phyloP scores from a whole-genome alignment of 1,140 invertebrate genomes.

The Ceratina calcarata region DNA sequence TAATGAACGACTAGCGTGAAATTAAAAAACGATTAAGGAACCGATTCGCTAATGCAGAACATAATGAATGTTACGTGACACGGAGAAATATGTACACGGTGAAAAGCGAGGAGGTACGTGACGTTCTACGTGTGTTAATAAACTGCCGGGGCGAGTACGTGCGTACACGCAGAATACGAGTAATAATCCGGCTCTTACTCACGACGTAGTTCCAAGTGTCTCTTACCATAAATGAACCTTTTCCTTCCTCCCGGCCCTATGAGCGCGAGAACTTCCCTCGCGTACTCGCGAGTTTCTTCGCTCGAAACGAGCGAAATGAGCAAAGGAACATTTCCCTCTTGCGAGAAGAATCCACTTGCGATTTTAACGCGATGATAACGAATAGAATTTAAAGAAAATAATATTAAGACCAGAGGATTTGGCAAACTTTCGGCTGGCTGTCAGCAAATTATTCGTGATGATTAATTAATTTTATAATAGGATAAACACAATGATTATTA shows the following conservation, averaged over 20 bases:
- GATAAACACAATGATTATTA: neutral
- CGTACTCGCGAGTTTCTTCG: constrained; percentile 6
- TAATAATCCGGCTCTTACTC: constrained; percentile 21
- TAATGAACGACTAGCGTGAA: no score
- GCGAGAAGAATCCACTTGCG: neutral
- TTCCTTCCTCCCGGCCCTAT: neutral
- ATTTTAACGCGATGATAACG: constrained; percentile 2
- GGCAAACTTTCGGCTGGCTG: no score
- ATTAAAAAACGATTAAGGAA: no score
- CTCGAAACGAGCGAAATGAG: neutral
- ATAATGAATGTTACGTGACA: neutral
- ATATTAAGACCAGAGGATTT: no score
- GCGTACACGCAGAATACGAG: neutral
- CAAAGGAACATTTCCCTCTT: neutral
- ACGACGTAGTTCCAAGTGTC: constrained; percentile 19
- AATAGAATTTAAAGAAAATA: neutral
- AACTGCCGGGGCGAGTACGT: neutral
- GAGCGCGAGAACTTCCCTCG: neutral
- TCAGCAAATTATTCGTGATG: neutral
- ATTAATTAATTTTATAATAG: neutral
- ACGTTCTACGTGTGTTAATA: constrained; percentile 11
- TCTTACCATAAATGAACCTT: constrained; percentile 27
- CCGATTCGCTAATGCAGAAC: neutral
- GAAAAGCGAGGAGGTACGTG: neutral
- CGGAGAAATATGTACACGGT: no score